Conservation (phyloP, 2,113 vertebrate genomes). For the Leucosticte australis region DNA sequence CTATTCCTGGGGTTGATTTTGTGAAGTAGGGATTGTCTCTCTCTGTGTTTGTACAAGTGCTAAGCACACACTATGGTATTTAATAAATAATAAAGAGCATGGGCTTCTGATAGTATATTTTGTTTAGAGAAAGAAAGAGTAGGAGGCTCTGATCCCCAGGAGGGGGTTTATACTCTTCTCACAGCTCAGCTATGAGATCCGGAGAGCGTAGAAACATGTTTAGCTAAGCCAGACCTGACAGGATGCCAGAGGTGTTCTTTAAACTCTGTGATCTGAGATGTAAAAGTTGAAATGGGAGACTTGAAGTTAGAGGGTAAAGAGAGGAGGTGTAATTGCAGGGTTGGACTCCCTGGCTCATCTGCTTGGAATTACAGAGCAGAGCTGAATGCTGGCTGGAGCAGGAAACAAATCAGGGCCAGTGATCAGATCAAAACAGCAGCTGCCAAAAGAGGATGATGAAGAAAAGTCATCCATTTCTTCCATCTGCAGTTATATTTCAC, state of each 20-base stretch:
- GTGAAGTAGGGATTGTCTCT: background rate
- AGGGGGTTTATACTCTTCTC: background rate
- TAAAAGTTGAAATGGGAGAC: slow-evolving; percentile 66
- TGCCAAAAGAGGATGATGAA: slow-evolving; percentile 71
- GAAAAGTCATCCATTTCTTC: slow-evolving; percentile 50
- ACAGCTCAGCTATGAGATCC: background rate
- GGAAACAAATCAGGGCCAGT: slow-evolving; percentile 78
- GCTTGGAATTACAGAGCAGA: slow-evolving; percentile 84
- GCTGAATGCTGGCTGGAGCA: slow-evolving; percentile 80
- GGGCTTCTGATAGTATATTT: slow-evolving; percentile 24
- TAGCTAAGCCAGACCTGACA: slow-evolving; percentile 55
- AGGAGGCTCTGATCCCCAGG: slow-evolving; percentile 11
- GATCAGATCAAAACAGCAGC: slow-evolving; percentile 81
- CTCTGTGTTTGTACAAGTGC: slow-evolving; percentile 50
- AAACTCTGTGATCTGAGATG: slow-evolving; percentile 61
- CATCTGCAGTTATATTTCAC: slow-evolving; percentile 20
- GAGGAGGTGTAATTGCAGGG: slow-evolving; percentile 83
- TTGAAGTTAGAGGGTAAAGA: slow-evolving; percentile 74
- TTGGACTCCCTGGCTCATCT: slow-evolving; percentile 79
- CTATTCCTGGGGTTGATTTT: background rate
- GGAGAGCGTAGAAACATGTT: background rate
- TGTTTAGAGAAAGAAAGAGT: slow-evolving; percentile 24
- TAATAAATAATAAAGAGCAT: slow-evolving; percentile 54
- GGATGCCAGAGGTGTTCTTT: slow-evolving; percentile 68
- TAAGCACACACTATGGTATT: slow-evolving; percentile 27